Evolutionary conservation across 2,888 invertebrate genomes (phyloP).

Genomic region (Pherbina coryleti): DNA sequence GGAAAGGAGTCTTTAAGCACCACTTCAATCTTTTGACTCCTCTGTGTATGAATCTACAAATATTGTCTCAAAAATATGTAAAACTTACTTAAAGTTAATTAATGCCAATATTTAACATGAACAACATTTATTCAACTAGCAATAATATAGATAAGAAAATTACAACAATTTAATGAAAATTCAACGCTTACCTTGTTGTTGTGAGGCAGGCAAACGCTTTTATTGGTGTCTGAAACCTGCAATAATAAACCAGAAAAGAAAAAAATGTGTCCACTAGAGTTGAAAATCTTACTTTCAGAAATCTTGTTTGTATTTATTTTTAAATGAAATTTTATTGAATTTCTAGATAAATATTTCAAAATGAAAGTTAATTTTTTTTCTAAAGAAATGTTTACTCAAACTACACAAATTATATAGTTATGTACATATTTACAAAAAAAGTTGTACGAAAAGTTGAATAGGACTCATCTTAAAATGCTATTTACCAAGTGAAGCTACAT

Average conservation of each 20-base stretch:
- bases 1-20: no score
- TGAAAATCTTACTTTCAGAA: conserved; percentile 51
- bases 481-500: no score
- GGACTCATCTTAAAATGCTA: no score
- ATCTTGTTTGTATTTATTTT: conserved; percentile 40
- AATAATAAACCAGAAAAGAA: conserved; percentile 66
- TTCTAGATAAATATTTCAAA: no score
- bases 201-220: conserved; percentile 70
- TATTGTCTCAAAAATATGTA: no score
- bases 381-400: no score
- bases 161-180: neutral
- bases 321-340: neutral
- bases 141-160: neutral
- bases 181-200: conserved; percentile 67
- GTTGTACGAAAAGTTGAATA: neutral
- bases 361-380: no score
- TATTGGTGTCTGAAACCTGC: conserved; percentile 69
- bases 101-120: no score
- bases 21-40: no score
- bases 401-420: neutral
- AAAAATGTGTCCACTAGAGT: conserved; percentile 61
- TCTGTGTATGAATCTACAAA: no score
- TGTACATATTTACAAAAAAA: conserved; percentile 15
- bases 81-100: no score
- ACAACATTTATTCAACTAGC: neutral